Evolutionary conservation across 2,113 vertebrate species (phyloP), one percentile per base, ranked within the genome.

Genomic region (Lepisosteus osseus): DNA sequence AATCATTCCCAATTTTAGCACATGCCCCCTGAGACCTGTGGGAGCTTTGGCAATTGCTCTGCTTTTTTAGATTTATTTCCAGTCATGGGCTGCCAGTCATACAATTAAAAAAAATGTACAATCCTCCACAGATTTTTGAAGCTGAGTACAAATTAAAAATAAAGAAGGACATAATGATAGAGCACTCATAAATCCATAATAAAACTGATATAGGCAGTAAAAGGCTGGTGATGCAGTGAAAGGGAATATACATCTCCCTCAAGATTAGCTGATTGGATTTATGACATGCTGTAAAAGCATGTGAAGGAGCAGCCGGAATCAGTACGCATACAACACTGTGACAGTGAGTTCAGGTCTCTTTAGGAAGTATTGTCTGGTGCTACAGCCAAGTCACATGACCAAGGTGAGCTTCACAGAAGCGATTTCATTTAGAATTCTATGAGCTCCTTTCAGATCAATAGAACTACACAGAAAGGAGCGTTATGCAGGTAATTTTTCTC

Each of bases 61-160:
- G 29, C 54, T 8, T 68, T 55, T 43, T 3, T 41, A 70, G 56
- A 59, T 59, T 70, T 70, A 70, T 70, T 70, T 70, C 55, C 44
- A 13, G 40, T 70, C 40, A 59, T 9, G 56, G 68, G 56, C 41
- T 70, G 55, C 56, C 54, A 70, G 55, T 70, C 54, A 29, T 5
- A 70, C 68, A 70, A 70, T 70, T 70, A 61, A 70, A 65, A 29
- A 29, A 70, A 70, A 61, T 70, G 54, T 55, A 70, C 68, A 70
- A n/a, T 42, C 68, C 68, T 57, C 41, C 42, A 61, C 41, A 70
- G 68, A 70, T 70, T 70, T 70, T 44, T 59, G 41, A 42, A 70
- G 29, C n/a, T 70, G 14, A 57, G 57, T 12, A 61, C 68, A 59
- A 70, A 70, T 70, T 61, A 59, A 70, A 70, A 59, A 70, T 70